Percentiles rank a stretch among this genome's conserved stretches.
Conservation (phyloP, 2,797 vertebrate genomes). For the Todus mexicanus region DNA sequence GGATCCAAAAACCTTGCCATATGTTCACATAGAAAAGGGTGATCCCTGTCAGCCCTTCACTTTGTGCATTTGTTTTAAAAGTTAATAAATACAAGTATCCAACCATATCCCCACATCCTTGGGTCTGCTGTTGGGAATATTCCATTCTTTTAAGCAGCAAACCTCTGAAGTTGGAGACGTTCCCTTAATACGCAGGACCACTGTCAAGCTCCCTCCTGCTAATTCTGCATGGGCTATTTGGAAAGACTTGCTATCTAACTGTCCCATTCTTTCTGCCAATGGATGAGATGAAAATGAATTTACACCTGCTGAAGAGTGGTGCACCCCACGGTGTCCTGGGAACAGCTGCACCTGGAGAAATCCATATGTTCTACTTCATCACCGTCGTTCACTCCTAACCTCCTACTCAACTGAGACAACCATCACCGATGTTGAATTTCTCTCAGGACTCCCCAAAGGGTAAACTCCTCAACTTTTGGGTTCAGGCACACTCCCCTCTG, state of each 20-base stretch:
- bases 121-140: background rate
- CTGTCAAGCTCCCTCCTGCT: background rate
- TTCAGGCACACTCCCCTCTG: background rate
- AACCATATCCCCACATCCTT: background rate
- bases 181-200: background rate
- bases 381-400: background rate
- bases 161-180: background rate
- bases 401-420: background rate
- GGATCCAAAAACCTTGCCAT: background rate
- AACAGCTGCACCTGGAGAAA: background rate
- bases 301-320: background rate
- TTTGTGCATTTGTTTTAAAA: background rate
- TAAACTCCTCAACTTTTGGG: background rate
- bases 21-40: background rate
- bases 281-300: background rate
- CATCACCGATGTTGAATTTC: background rate
- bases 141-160: background rate
- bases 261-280: background rate
- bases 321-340: background rate
- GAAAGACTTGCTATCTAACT: background rate
- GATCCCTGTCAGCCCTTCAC: background rate
- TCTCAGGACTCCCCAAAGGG: background rate
- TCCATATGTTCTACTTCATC: background rate
- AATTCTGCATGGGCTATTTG: background rate
- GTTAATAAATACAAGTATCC: background rate